These are phyloP conservation scores for Pseudorasbora parva DNA, from an alignment of 2,113 vertebrate genomes.

Conservation along the genomic window DNA sequence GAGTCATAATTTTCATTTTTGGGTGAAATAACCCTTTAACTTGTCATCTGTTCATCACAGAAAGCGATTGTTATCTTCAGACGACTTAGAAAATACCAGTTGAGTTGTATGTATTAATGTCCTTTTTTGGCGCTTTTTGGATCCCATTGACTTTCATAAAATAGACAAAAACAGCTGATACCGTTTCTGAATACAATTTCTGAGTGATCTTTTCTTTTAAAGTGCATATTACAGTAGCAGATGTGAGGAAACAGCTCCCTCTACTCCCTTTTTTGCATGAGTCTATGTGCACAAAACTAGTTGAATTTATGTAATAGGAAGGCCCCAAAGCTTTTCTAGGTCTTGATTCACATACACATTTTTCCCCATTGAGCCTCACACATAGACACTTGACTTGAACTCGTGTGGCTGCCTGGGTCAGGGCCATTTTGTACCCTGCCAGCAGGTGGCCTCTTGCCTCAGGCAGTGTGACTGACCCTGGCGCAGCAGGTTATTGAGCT, in stretches of 20 bases:
- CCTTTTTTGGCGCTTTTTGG: not conserved
- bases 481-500: conserved; percentile 34
- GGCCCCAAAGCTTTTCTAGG: conserved; percentile 2
- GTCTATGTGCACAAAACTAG: conserved; percentile 8
- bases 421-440: conserved; percentile 47
- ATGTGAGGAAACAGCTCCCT: conserved; percentile 50
- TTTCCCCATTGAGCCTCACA: not conserved
- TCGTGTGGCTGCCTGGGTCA: conserved; percentile 27
- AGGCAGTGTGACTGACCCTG: conserved; percentile 39
- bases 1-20: too few species aligned
- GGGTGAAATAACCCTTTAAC: too few species aligned
- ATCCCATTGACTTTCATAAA: not conserved
- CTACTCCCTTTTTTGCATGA: conserved; percentile 34
- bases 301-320: conserved; percentile 13
- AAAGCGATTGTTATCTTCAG: too few species aligned
- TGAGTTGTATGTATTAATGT: not conserved
- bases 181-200: not conserved
- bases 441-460: conserved; percentile 53
- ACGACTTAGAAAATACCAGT: not conserved
- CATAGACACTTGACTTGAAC: conserved; percentile 50
- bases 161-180: not conserved
- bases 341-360: conserved; percentile 2
- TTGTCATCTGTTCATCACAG: not conserved
- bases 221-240: conserved; percentile 9
- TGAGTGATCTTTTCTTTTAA: not conserved